Evolutionary conservation across 2,113 vertebrate species (phyloP).

Genomic region (Austrofundulus limnaeus): DNA sequence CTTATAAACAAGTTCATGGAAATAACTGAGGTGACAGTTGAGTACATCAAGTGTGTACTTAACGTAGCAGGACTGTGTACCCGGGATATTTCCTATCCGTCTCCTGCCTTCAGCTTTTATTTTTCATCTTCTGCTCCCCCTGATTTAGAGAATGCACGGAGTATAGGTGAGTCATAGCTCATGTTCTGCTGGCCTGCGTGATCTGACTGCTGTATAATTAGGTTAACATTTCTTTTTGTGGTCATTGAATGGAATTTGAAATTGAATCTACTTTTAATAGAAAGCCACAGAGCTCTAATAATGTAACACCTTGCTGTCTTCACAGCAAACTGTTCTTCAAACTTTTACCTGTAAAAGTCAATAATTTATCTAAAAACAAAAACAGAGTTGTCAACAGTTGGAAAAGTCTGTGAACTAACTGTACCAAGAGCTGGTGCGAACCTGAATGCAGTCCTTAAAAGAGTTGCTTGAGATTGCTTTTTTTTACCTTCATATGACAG

Average conservation of each 20-base stretch:
- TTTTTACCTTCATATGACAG: not conserved
- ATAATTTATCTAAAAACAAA: not conserved
- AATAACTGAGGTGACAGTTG: not conserved
- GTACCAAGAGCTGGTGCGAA: not conserved
- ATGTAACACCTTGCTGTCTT: not conserved
- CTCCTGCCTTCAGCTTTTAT: not conserved
- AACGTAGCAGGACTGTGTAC: conserved; percentile 12
- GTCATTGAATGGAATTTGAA: too few relatives aligned
- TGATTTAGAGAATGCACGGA: too few relatives aligned
- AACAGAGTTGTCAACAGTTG: not conserved
- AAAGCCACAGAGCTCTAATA: too few relatives aligned
- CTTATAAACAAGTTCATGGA: conserved; percentile 1
- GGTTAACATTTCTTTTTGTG: too few relatives aligned
- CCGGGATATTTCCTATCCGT: not conserved
- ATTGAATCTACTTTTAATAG: too few relatives aligned
- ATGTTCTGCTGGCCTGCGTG: too few relatives aligned
- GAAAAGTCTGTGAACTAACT: conserved; percentile 1
- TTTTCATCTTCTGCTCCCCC: not conserved
- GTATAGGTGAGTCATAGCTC: too few relatives aligned
- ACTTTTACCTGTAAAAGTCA: not conserved
- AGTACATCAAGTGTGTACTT: not conserved
- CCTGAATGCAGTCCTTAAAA: not conserved
- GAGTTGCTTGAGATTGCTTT: not conserved
- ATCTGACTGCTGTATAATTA: too few relatives aligned
- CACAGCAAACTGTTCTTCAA: not conserved